Conservation (phyloP, 2,797 vertebrate genomes). For the Parotocinclus haroldoi region DNA sequence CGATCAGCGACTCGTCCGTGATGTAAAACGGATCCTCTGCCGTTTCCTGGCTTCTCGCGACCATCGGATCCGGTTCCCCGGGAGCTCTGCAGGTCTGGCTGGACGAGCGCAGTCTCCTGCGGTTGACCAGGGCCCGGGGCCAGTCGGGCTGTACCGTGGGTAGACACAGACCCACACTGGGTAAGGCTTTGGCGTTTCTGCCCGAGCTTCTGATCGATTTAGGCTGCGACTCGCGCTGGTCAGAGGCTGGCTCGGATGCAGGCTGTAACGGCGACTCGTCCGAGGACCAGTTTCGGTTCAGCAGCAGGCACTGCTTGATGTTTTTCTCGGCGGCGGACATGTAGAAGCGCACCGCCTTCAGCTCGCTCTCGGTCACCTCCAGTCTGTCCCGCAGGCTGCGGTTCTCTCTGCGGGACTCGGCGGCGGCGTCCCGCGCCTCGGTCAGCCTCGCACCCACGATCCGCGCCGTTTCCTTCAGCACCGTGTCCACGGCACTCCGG, state of each 20-base stretch:
- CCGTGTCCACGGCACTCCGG: conserved; percentile 55
- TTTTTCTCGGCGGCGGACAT: conserved; percentile 59
- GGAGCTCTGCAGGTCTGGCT: conserved; percentile 2
- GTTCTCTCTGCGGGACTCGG: conserved; percentile 55
- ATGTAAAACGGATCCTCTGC: conserved; percentile 46
- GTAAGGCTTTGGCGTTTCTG: conserved; percentile 40
- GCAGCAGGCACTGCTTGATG: conserved; percentile 57
- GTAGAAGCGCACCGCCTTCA: conserved; percentile 58
- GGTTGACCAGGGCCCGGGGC: conserved; percentile 41
- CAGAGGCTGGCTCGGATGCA: not conserved
- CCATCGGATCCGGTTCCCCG: conserved; percentile 7
- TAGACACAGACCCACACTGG: conserved; percentile 55
- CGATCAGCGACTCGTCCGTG: conserved; percentile 42
- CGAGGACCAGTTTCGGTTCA: conserved; percentile 44
- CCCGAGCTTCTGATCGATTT: conserved; percentile 44
- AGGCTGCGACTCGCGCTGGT: conserved; percentile 27
- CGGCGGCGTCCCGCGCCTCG: conserved; percentile 53
- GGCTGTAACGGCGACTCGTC: conserved; percentile 23
- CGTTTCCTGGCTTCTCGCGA: conserved; percentile 26
- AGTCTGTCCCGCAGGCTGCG: conserved; percentile 54
- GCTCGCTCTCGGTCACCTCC: conserved; percentile 55
- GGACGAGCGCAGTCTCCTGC: conserved; percentile 40
- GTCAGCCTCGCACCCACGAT: conserved; percentile 51
- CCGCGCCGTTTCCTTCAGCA: conserved; percentile 53
- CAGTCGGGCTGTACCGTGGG: conserved; percentile 55